Evolutionary conservation across 2,888 invertebrate species (phyloP).

Genomic region (Nemapogon koenigi): DNA sequence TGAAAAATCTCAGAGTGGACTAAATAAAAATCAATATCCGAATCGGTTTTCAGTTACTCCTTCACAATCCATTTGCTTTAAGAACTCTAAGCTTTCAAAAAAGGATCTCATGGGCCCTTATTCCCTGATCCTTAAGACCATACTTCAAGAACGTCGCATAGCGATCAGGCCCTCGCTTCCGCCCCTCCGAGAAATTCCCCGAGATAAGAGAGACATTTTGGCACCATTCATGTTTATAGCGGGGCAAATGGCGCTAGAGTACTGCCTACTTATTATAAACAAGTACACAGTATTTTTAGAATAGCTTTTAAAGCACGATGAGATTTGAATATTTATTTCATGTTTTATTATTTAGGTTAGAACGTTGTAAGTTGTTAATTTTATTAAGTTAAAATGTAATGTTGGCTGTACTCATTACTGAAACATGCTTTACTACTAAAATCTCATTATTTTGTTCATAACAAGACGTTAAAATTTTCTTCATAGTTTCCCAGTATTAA

Average conservation of each 20-base stretch:
- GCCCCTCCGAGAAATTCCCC: slow-evolving; percentile 55
- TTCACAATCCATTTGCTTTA: slow-evolving; percentile 59
- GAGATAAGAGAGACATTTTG: slow-evolving; percentile 65
- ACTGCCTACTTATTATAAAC: slow-evolving; percentile 60
- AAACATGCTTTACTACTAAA: too few species aligned
- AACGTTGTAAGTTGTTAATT: too few species aligned
- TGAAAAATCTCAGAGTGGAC: slow-evolving; percentile 22
- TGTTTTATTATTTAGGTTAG: too few species aligned
- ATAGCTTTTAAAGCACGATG: slow-evolving; percentile 14
- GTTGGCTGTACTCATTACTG: too few species aligned
- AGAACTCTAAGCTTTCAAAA: slow-evolving; percentile 46
- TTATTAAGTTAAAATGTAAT: too few species aligned
- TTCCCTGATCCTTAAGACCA: slow-evolving; percentile 57
- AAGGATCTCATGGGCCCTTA: slow-evolving; percentile 51
- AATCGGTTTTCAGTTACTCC: slow-evolving; percentile 50
- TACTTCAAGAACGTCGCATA: slow-evolving; percentile 50
- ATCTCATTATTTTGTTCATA: too few species aligned
- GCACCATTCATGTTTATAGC: slow-evolving; percentile 63
- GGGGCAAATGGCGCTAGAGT: slow-evolving; percentile 58
- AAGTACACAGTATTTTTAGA: slow-evolving; percentile 40
- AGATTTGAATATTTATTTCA: slow-evolving; percentile 25
- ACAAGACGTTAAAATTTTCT: too few species aligned
- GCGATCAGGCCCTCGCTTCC: slow-evolving; percentile 54
- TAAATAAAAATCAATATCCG: slow-evolving; percentile 60
- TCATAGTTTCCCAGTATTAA: too few species aligned